A percentile compares a stretch with the other conserved stretches of the same genome.
phyloP scores from a whole-genome alignment of 1,140 invertebrate genomes.

The Drosophila mayri region DNA sequence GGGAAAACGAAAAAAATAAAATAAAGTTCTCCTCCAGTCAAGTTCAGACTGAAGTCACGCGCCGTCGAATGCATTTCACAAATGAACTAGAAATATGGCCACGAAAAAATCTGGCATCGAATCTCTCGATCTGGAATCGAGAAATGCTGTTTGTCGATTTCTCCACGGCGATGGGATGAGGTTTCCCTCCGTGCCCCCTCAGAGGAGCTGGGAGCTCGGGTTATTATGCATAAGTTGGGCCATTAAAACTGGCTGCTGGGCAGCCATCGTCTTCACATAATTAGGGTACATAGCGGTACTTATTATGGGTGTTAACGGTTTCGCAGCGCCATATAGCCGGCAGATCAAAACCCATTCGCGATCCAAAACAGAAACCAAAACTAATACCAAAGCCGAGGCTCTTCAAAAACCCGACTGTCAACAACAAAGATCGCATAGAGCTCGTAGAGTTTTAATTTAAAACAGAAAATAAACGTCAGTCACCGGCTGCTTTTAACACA shows the following conservation, averaged over 20 bases:
- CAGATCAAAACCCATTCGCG: conserved; percentile 60
- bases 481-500: conserved; percentile 50
- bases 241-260: conserved; percentile 63
- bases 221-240: conserved; percentile 68
- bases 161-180: conserved; percentile 45
- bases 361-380: conserved; percentile 36
- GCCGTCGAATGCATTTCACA: conserved; percentile 71
- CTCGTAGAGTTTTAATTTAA: conserved; percentile 66
- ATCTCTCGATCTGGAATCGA: conserved; percentile 66
- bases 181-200: neutral
- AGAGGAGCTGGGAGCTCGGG: neutral
- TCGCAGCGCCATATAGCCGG: conserved; percentile 58
- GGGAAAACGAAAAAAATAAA: conserved; percentile 2
- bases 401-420: conserved; percentile 58
- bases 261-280: conserved; percentile 64
- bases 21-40: conserved; percentile 29
- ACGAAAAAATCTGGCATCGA: conserved; percentile 42
- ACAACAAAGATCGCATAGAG: conserved; percentile 41
- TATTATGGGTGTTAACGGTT: conserved; percentile 82
- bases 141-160: conserved; percentile 67
- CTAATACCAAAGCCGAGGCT: conserved; percentile 7
- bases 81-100: conserved; percentile 75
- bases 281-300: conserved; percentile 83
- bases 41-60: conserved; percentile 59
- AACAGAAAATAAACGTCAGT: conserved; percentile 73